Base-by-base conservation (phyloP, 2,113 vertebrate species). In the Alosa alosa region DNA sequence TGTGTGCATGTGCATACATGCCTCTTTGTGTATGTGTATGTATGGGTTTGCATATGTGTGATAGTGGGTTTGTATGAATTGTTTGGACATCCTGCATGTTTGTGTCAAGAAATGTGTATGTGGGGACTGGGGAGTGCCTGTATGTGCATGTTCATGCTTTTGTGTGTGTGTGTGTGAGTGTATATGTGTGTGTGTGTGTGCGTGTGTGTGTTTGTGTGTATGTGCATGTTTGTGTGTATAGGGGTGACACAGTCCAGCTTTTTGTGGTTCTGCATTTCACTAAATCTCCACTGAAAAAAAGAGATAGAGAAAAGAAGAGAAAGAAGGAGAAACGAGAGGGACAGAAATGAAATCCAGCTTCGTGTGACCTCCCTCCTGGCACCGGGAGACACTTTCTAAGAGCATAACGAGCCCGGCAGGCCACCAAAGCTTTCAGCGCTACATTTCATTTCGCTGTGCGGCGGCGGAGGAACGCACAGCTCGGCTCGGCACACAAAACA, bases 171-270 rank as follows among this genome's bases (percentile, higher is more conserved):
- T 60, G 50, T 52, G 50, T 36, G 50, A 5, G 50, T 3, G 50
- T 52, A 4, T 3, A 4, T 52, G 50, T 52, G 2, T 52, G 2
- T 52, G 8, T 52, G 50, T 52, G 8, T 52, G 8, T 52, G 1
- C 2, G 41, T 4, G 4, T 44, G 41, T 3, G 2, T 44, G 41
- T 44, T 0, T 31, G 31, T 31, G 31, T 31, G 31, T 31, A 31
- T 31, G 31, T 11, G 55, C 17, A 15, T 60, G 55, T 60, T 1
- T 60, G 55, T 25, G 22, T n/a, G 22, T 36, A 11, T 36, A 36
- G 87, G 94, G 94, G 96, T 95, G 95, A 97, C 95, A 96, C 96
- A 96, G 96, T 96, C 95, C 96, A 97, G 96, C 95, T 96, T 36
- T 72, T 97, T 96, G 96, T 94, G 94, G 95, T 96, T 96, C 94